Base-by-base conservation (phyloP, 2,797 vertebrate species). In the Gadopsis bispinosus region DNA sequence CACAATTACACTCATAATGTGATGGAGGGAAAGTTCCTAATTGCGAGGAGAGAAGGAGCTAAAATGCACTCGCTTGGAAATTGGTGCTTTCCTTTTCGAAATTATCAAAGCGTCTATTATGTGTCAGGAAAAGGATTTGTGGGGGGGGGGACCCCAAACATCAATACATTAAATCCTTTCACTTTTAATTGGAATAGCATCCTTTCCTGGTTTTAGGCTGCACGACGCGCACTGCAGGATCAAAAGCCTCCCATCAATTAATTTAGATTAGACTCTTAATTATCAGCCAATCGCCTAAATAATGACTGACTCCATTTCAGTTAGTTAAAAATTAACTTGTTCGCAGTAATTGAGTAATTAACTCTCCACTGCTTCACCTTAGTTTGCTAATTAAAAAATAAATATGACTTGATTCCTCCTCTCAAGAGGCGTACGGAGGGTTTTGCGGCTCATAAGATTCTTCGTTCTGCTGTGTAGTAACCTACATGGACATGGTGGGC, bases 351-450 rank as follows among this genome's bases (percentile, higher is more conserved):
- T 97, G 96, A 97, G 97, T 97, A 97, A 99, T 99, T 98, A 99
- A 97, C 95, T 96, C 96, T 96, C 95, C 96, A 95, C 95, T 95
- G 96, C 95, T 96, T 96, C 96, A 97, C 97, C 97, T 97, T 97
- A 96, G 96, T 96, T 97, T 96, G 96, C 95, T 97, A 97, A 99
- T 99, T 98, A 97, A 97, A 97, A 97, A 96, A 96, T 96, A 96
- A 97, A 96, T 96, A 96, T 96, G 95, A 96, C 96, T 97, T 96
- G 95, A 97, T 97, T 90, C 63, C 68, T 73, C 93, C 95, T 96
- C 96, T 97, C 97, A 93, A 84, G 89, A 87, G 92, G 86, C 83
- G 33, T 16, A 19, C 59, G 35, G 72, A 77, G 59, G 53, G 74
- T 63, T 79, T 83, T 75, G 69, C 54, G 50, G 75, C 75, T 82